phyloP scores from a whole-genome alignment of 2,888 invertebrate genomes.

The Clusia tigrina region DNA sequence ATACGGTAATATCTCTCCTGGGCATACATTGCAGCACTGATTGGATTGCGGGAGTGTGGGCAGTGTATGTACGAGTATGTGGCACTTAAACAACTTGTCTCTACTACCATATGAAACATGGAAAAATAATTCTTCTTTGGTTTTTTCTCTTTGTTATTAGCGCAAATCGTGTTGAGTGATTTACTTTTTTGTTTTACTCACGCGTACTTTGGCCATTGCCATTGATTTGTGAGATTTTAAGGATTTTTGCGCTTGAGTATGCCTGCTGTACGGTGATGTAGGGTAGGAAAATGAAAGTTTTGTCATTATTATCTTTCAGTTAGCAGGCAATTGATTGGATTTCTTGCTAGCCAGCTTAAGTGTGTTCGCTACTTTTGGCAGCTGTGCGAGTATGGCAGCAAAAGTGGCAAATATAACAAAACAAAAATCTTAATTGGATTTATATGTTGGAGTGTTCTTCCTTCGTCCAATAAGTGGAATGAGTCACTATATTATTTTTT shows the following conservation, averaged over 20 bases:
- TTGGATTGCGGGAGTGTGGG: conserved; percentile 34
- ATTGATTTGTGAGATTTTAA: conserved; percentile 6
- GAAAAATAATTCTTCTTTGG: conserved; percentile 51
- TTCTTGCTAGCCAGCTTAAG: conserved; percentile 1
- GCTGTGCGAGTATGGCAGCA: no score
- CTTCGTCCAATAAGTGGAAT: no score
- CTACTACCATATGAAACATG: conserved; percentile 34
- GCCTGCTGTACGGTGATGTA: conserved; percentile 3
- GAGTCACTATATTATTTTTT: not conserved
- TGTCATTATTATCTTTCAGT: conserved; percentile 22
- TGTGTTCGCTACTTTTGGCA: not conserved
- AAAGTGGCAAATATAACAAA: conserved; percentile 44
- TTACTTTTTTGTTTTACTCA: conserved; percentile 52
- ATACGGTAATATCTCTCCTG: conserved; percentile 53
- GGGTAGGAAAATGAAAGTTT: not conserved
- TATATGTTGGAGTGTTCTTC: conserved; percentile 49
- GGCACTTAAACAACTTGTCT: not conserved
- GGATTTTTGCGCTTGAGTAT: not conserved
- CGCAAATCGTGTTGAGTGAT: conserved; percentile 56
- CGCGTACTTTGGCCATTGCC: not conserved
- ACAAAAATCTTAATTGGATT: conserved; percentile 56
- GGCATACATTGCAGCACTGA: no score
- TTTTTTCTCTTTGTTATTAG: conserved; percentile 62
- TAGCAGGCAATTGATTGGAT: conserved; percentile 21
- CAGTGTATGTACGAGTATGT: conserved; percentile 7